phyloP scores from a whole-genome alignment of 92 coral and sea anemone genomes.

The Virgularia gustaviana region DNA sequence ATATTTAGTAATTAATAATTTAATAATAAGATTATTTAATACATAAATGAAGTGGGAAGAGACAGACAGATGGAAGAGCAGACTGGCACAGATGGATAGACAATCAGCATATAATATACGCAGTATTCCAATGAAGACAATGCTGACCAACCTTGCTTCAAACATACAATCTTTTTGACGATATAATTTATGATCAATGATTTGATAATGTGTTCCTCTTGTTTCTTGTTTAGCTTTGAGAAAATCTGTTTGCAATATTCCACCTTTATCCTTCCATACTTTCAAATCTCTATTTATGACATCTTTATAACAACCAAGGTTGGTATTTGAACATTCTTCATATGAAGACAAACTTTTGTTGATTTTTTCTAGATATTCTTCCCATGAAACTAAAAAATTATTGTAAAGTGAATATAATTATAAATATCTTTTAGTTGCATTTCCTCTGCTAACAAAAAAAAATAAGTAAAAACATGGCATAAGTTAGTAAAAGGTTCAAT shows the following conservation, averaged over 20 bases:
- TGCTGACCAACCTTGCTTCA: constrained; percentile 74
- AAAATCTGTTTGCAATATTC: constrained; percentile 68
- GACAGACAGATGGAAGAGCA: too few species aligned
- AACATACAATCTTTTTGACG: constrained; percentile 92
- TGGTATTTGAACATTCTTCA: constrained; percentile 77
- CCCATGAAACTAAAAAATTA: constrained; percentile 73
- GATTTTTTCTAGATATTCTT: constrained; percentile 64
- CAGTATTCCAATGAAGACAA: not conserved
- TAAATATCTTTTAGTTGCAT: too few species aligned
- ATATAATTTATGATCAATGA: constrained; percentile 77
- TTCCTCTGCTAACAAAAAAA: too few species aligned
- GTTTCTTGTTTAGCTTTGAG: constrained; percentile 49
- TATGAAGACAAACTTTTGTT: constrained; percentile 59
- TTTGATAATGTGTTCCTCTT: constrained; percentile 89
- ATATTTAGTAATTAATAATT: not conserved
- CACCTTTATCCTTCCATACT: constrained; percentile 83
- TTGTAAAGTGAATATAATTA: too few species aligned
- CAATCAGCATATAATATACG: too few species aligned
- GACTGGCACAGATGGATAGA: too few species aligned
- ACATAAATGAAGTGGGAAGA: too few species aligned
- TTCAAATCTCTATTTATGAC: constrained; percentile 73
- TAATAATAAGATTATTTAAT: not conserved
- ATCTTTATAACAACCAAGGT: constrained; percentile 87
- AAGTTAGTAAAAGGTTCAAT: too few species aligned
- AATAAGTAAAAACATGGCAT: too few species aligned